Base-by-base conservation (phyloP, 2,797 vertebrate species). In the Chlorospingus flavigularis region DNA sequence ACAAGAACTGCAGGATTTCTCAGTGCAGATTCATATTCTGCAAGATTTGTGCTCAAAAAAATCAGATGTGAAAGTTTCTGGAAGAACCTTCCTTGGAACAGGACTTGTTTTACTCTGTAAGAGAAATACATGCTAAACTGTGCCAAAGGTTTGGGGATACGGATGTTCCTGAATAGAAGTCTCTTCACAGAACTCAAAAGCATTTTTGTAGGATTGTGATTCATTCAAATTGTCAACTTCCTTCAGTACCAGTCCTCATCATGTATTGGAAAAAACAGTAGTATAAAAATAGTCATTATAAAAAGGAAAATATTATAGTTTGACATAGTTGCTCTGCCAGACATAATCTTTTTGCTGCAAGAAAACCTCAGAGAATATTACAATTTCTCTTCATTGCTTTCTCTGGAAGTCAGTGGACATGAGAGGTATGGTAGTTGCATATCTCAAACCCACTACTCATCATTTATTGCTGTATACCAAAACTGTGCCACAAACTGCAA, bases 191-290 rank as follows among this genome's bases (percentile, higher is more conserved):
- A 87, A 91, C 39, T 74, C 43, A 50, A 57, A 73, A 3, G 4
- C 31, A 26, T 77, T 92, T 92, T 87, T 82, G 66, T 88, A 62
- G 68, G 45, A 33, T 57, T 92, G n/a, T 71, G 35, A 61, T 67
- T 94, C 30, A 77, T 94, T 86, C 42, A 51, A 71, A 75, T 72
- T 73, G 42, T 67, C 53, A 77, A 2, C 30, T 95, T 91, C 40
- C 60, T 55, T 88, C 71, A 60, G 26, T 85, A 63, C 78, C 72
- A 43, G 51, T 79, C 37, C 31, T 92, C 45, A 60, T 85, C 28
- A 62, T 48, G 50, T 86, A 57, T 63, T 92, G 87, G 82, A 83
- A 87, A 91, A 89, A 87, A 12, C 26, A 50, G 17, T 39, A 35
- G 33, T 42, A 57, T 2, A 7, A 58, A 77, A 82, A 67, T 37